phyloP scores from a whole-genome alignment of 2,113 vertebrate genomes.

The Oplegnathus fasciatus region DNA sequence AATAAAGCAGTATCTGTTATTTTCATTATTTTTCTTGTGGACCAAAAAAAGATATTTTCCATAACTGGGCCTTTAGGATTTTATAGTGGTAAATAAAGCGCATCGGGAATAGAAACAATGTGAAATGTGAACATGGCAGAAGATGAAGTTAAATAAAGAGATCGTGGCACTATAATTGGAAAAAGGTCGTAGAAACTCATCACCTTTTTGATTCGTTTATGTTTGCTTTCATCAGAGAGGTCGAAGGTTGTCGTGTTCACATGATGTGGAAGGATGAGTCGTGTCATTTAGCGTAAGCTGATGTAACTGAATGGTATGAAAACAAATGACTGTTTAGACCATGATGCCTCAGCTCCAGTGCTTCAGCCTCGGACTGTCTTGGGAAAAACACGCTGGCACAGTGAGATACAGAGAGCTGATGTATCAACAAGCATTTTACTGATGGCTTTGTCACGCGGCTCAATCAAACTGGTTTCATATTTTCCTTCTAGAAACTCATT shows the following conservation, averaged over 20 bases:
- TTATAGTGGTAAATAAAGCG: slow-evolving; percentile 23
- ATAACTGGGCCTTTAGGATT: slow-evolving; percentile 32
- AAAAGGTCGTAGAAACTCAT: slow-evolving; percentile 21
- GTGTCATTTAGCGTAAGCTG: neutral
- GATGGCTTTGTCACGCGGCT: neutral
- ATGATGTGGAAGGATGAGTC: slow-evolving; percentile 20
- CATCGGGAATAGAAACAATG: slow-evolving; percentile 46
- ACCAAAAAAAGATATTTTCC: slow-evolving; percentile 55
- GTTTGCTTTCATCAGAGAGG: slow-evolving; percentile 46
- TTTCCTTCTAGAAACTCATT: neutral
- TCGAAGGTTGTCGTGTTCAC: slow-evolving; percentile 63
- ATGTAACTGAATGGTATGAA: slow-evolving; percentile 9
- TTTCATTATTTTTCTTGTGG: slow-evolving; percentile 43
- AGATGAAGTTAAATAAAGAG: slow-evolving; percentile 27
- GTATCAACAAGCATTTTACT: neutral
- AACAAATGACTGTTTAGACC: neutral
- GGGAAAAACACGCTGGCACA: slow-evolving; percentile 16
- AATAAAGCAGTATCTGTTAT: slow-evolving; percentile 49
- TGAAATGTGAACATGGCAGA: slow-evolving; percentile 31
- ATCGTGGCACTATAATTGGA: neutral
- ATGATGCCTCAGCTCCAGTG: neutral
- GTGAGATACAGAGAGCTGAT: neutral
- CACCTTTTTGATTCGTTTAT: slow-evolving; percentile 43
- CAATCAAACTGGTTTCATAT: neutral
- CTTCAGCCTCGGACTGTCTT: neutral